These are phyloP conservation scores for Ovibos moschatus DNA, from an alignment of 2,113 vertebrate species.

Conservation along the genomic window DNA sequence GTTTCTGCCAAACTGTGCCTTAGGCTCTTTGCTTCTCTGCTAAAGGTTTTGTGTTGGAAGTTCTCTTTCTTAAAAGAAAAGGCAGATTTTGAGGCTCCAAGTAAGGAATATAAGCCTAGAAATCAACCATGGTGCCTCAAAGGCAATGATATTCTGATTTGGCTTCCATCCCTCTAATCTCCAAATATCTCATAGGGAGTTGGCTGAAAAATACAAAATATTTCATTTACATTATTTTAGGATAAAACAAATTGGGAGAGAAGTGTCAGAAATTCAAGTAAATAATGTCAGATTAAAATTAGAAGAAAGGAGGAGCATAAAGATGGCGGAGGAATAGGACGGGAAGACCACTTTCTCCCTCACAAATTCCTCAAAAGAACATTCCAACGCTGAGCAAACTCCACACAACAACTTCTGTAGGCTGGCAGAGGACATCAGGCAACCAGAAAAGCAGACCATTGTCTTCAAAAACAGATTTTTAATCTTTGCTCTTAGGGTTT, in stretches of 20 bases:
- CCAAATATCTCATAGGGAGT: not conserved
- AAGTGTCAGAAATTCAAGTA: not conserved
- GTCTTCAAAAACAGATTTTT: too few relatives aligned
- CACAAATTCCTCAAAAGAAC: too few relatives aligned
- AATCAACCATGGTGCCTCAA: not conserved
- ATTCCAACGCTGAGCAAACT: too few relatives aligned
- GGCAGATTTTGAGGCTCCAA: not conserved
- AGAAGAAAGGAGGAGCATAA: conserved; percentile 22
- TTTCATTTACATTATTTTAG: not conserved
- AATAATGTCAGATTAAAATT: not conserved
- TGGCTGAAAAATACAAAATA: not conserved
- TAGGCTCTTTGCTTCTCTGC: not conserved
- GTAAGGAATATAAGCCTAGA: not conserved
- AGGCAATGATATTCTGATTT: not conserved
- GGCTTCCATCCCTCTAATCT: not conserved
- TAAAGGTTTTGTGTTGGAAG: not conserved
- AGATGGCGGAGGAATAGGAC: too few relatives aligned
- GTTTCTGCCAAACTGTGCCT: not conserved
- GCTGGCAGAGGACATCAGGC: too few relatives aligned
- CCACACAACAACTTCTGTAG: too few relatives aligned
- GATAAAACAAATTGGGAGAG: not conserved
- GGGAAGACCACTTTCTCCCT: too few relatives aligned
- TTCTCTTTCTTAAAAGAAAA: not conserved
- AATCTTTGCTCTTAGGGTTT: too few relatives aligned
- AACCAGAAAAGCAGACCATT: too few relatives aligned